A percentile compares a stretch with the other conserved stretches of the same genome.
These are phyloP conservation scores for Boloria euphrosyne DNA, from an alignment of 2,888 invertebrate species.

Conservation along the genomic window DNA sequence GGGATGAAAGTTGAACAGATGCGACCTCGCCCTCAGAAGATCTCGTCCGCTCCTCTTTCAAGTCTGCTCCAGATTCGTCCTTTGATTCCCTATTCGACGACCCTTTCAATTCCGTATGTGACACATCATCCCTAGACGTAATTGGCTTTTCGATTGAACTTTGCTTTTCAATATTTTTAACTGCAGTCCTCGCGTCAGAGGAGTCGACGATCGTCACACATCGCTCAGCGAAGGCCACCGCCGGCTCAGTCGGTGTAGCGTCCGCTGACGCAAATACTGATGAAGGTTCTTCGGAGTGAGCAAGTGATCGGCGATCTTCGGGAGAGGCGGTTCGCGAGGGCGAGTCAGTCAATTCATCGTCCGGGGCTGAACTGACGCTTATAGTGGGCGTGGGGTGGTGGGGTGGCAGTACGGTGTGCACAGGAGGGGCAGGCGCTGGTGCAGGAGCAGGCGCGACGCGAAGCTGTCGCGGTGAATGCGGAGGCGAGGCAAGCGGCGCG, in stretches of 20 bases:
- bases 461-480: constrained; percentile 67
- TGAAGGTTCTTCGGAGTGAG: constrained; percentile 70
- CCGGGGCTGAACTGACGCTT: constrained; percentile 88
- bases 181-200: constrained; percentile 47
- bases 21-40: constrained; percentile 51
- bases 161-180: constrained; percentile 45
- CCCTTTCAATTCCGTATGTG: constrained; percentile 44
- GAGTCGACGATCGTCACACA: constrained; percentile 42
- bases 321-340: constrained; percentile 59
- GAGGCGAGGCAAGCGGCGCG: constrained; percentile 77
- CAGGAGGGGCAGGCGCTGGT: constrained; percentile 53
- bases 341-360: constrained; percentile 74
- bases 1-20: constrained; percentile 50
- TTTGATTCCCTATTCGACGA: constrained; percentile 45
- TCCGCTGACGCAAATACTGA: constrained; percentile 75
- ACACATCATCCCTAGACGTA: constrained; percentile 47
- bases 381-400: constrained; percentile 83
- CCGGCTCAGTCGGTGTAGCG: constrained; percentile 67
- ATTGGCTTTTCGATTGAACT: constrained; percentile 40
- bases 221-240: constrained; percentile 45
- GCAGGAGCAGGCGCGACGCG: constrained; percentile 55
- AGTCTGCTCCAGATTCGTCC: constrained; percentile 37
- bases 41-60: constrained; percentile 47
- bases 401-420: constrained; percentile 58
- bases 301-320: constrained; percentile 65